Evolutionary conservation across 1,140 invertebrate species (phyloP), one percentile per base, ranked within the genome.

Genomic region (Apis cerana): DNA sequence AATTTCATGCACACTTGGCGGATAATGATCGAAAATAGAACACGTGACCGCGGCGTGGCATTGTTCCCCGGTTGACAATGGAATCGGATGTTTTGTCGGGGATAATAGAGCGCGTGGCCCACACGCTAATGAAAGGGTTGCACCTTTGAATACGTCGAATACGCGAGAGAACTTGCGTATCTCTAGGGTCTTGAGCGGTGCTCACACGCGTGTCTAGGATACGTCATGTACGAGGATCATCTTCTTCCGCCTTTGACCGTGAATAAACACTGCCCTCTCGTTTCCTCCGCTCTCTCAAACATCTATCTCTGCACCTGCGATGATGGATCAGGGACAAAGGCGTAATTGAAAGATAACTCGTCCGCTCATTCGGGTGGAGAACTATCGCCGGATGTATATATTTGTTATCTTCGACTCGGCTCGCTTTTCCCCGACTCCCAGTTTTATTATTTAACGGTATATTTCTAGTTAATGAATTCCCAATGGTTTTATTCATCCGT

Each of bases 51-150:
- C 91, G 85, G 75, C 86, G 74, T 65, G 71, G 84, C 82, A 92
- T 93, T 92, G 92, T 91, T 91, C 91, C 58, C 56, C 82, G 68
- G 61, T 59, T 85, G 91, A 94, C 93, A 94, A 93, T 94, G 89
- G 93, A 92, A 93, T 93, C 91, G 92, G 91, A 93, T 91, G 92
- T 94, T 94, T 93, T 93, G 92, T 93, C 83, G 87, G 86, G 89
- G 86, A 93, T 93, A 93, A 93, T 93, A 89, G 91, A 91, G 90
- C 92, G 92, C 91, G 93, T 93, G 92, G 91, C 92, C 91, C 91
- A 92, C 90, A 91, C 92, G 91, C 91, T 93, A 94, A 94, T 93
- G 93, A 93, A 94, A 93, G 92, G 93, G 91, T 93, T 92, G 90
- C 90, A 94, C 92, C 91, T 93, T 91, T 93, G 90, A 92, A 91